Base-by-base conservation (phyloP, 1,140 invertebrate species). In the Pseudoatta argentina region DNA sequence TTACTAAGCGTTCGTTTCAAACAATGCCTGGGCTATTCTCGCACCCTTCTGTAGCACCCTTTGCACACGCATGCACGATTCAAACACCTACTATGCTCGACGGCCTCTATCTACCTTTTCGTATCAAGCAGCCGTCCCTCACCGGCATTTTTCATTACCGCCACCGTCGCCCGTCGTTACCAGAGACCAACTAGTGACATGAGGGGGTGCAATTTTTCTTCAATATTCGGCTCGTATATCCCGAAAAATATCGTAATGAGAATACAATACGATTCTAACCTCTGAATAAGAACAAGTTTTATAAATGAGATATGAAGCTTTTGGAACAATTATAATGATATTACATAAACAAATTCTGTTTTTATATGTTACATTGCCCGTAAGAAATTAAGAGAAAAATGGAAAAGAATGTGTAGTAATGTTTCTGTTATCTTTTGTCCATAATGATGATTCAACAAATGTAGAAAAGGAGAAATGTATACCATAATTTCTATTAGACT, bases 1-100 rank as follows among this genome's bases (percentile, higher is more conserved):
- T 89, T 87, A 87, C 88, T 88, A 92, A 92, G 90, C 92, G 91
- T 92, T 92, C 91, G 87, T 92, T 92, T 92, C 90, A 90, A 92
- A 92, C 91, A 92, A 92, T 92, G 86, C 86, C 91, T 76, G 51
- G 82, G 90, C 88, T 88, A 92, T 87, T 91, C 87, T 91, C 82
- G 91, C 86, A 86, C 91, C 79, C 87, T 82, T 86, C 57, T 82
- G 76, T 76, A 67, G 72, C 87, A 78, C 44, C 86, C 76, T 85
- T 77, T 76, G n/a, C 85, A 34, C 73, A 39, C 82, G 73, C 77
- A 64, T 86, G 71, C 85, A 67, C 64, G 21, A 86, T 77, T 71
- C 64, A 69, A 87, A 86, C 83, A 78, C 76, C 71, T 85, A 79
- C 82, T 7, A 30, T 18, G 75, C 55, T 51, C 66, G 44, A 53